These are phyloP conservation scores for Cheilosia urbana DNA, from an alignment of 2,888 invertebrate species.

Conservation along the genomic window DNA sequence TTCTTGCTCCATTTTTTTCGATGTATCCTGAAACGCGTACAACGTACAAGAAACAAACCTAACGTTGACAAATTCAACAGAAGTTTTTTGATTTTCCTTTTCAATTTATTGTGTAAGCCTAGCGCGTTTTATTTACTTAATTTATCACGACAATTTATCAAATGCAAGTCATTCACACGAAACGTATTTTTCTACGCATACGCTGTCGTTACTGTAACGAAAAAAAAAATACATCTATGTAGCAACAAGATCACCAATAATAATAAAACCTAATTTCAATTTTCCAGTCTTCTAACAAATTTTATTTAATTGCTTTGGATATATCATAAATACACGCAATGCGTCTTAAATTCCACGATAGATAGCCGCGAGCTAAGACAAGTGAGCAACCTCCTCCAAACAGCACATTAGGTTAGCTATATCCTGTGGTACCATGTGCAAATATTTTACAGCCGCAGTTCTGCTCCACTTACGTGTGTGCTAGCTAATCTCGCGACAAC, in stretches of 20 bases:
- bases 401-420: constrained; percentile 37
- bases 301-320: constrained; percentile 75
- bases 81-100: constrained; percentile 14
- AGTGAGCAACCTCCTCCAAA: constrained; percentile 63
- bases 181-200: not conserved
- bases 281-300: constrained; percentile 73
- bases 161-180: constrained; percentile 53
- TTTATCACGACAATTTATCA: constrained; percentile 59
- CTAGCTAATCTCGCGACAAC: constrained; percentile 60
- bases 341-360: constrained; percentile 68
- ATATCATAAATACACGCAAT: constrained; percentile 75
- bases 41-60: not conserved
- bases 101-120: constrained; percentile 53
- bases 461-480: constrained; percentile 65
- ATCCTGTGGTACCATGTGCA: constrained; percentile 55
- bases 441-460: constrained; percentile 46
- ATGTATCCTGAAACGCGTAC: too few species aligned
- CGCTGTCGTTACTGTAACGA: not conserved
- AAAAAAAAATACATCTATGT: constrained; percentile 1
- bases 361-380: constrained; percentile 69
- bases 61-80: constrained; percentile 23
- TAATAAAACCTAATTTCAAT: constrained; percentile 73
- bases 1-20: too few species aligned
- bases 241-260: constrained; percentile 64
- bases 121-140: constrained; percentile 33